A percentile compares a stretch with the other conserved stretches of the same genome.
Conservation (phyloP, 2,888 invertebrate genomes). For the Drosophila greeni region DNA sequence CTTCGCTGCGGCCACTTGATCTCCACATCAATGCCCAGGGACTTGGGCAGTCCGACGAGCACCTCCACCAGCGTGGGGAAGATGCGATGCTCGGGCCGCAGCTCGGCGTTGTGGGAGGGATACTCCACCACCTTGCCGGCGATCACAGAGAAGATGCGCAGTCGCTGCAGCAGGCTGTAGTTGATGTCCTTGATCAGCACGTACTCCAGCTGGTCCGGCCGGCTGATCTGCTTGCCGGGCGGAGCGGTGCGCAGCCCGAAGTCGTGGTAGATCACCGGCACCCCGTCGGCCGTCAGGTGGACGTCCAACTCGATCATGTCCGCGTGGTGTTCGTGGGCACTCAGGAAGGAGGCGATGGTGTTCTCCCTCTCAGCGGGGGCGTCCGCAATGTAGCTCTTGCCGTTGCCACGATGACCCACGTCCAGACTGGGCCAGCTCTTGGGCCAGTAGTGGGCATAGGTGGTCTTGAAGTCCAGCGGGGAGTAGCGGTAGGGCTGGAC, state of each 20-base stretch:
- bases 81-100: constrained; percentile 91
- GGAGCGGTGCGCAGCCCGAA: constrained; percentile 90
- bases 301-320: constrained; percentile 99
- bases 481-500: constrained; percentile 76
- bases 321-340: constrained; percentile 93
- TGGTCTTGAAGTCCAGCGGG: constrained; percentile 86
- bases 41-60: constrained; percentile 88
- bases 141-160: constrained; percentile 91
- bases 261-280: constrained; percentile 98
- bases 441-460: constrained; percentile 92
- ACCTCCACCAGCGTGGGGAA: constrained; percentile 94
- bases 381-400: constrained; percentile 87
- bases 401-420: constrained; percentile 96
- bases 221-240: constrained; percentile 81
- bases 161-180: constrained; percentile 90
- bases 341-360: constrained; percentile 95
- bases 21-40: constrained; percentile 98
- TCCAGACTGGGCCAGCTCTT: constrained; percentile 90
- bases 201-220: constrained; percentile 90
- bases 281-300: constrained; percentile 95
- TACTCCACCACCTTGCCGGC: constrained; percentile 84
- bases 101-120: constrained; percentile 86
- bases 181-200: constrained; percentile 96
- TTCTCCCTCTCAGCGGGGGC: constrained; percentile 90
- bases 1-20: constrained; percentile 97